Conservation (phyloP, 92 coral and sea anemone genomes). For the Phenganax marumi region DNA sequence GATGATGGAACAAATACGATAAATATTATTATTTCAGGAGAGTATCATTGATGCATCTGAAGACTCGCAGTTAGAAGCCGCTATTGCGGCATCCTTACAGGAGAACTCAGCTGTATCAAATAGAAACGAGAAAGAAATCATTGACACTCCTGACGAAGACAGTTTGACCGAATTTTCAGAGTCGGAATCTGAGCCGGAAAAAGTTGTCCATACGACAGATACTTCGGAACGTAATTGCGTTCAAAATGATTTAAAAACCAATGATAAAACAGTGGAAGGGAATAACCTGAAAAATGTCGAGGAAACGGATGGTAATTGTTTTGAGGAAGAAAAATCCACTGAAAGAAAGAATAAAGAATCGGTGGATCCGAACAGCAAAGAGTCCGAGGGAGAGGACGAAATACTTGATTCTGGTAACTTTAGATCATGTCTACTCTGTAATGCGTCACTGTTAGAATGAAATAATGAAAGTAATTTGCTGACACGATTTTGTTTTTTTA, state of each 20-base stretch:
- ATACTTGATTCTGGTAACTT: neutral
- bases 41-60: conserved; percentile 97
- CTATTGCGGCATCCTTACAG: conserved; percentile 87
- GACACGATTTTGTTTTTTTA: neutral
- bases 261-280: conserved; percentile 3
- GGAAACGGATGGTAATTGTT: neutral
- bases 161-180: conserved; percentile 75
- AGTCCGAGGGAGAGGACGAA: neutral
- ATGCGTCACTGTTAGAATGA: too few relatives aligned
- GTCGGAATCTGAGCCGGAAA: conserved; percentile 69
- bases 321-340: conserved; percentile 27
- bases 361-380: neutral
- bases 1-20: too few relatives aligned
- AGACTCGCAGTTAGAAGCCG: conserved; percentile 96
- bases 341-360: conserved; percentile 23
- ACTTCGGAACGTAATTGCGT: neutral
- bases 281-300: conserved; percentile 18
- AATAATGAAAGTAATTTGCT: neutral
- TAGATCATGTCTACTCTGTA: too few relatives aligned
- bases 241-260: conserved; percentile 14
- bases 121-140: conserved; percentile 43
- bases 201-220: neutral
- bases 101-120: conserved; percentile 38
- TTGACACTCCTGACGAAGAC: conserved; percentile 64
- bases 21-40: conserved; percentile 52